phyloP scores from a whole-genome alignment of 2,113 vertebrate genomes.

The Symphodus melops region DNA sequence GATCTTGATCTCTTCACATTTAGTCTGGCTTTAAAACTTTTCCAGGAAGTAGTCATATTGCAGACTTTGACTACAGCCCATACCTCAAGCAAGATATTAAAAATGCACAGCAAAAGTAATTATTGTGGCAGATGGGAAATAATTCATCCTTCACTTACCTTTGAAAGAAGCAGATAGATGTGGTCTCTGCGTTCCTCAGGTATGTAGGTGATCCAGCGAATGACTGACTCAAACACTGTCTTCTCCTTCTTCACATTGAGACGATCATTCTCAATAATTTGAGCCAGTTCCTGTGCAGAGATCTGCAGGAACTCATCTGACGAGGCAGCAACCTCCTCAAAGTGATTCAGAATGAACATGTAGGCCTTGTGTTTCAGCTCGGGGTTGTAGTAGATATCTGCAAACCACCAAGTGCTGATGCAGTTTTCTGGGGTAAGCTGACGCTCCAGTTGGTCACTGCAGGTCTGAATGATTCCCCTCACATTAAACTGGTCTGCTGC shows the following conservation, averaged over 20 bases:
- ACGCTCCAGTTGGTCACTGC: conserved; percentile 83
- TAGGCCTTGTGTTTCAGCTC: conserved; percentile 82
- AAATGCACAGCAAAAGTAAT: too few relatives aligned
- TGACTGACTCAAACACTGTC: conserved; percentile 35
- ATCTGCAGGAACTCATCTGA: conserved; percentile 85
- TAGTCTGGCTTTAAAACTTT: too few relatives aligned
- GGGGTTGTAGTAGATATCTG: conserved; percentile 51
- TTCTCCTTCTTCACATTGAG: conserved; percentile 50
- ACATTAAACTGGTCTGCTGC: conserved; percentile 86
- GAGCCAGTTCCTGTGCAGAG: conserved; percentile 73
- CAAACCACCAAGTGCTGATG: conserved; percentile 79
- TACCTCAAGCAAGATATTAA: too few relatives aligned
- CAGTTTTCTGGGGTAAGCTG: conserved; percentile 84
- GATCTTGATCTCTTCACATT: too few relatives aligned
- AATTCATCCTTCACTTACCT: conserved; percentile 29
- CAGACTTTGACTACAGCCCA: too few relatives aligned
- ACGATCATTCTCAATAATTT: conserved; percentile 77
- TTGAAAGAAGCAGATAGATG: conserved; percentile 39
- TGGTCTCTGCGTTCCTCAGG: conserved; percentile 21
- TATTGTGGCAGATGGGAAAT: background rate
- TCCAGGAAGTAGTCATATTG: too few relatives aligned
- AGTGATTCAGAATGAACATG: conserved; percentile 84
- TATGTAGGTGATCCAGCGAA: conserved; percentile 32
- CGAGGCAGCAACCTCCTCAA: conserved; percentile 72
- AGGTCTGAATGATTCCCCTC: conserved; percentile 79